Percentiles rank a stretch among this genome's conserved stretches.
phyloP scores from a whole-genome alignment of 2,888 invertebrate genomes.

The Melipona bicolor region DNA sequence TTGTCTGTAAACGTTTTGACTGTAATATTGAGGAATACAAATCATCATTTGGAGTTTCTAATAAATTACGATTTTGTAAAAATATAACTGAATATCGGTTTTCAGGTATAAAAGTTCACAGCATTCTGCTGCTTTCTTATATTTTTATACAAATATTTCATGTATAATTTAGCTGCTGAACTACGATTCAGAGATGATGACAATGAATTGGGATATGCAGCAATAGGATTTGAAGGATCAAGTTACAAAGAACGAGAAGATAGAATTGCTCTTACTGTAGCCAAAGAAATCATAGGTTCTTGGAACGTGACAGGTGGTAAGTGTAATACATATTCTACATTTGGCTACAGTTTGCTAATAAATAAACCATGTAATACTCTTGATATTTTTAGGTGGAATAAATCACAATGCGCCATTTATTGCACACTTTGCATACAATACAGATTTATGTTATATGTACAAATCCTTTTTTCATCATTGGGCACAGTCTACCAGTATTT shows the following conservation, averaged over 20 bases:
- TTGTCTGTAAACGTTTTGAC: conserved; percentile 59
- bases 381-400: conserved; percentile 72
- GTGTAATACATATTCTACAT: background rate
- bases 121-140: background rate
- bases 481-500: conserved; percentile 83
- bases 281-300: conserved; percentile 82
- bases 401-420: conserved; percentile 78
- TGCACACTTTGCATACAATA: conserved; percentile 72
- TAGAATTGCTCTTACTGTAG: conserved; percentile 80
- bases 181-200: conserved; percentile 83
- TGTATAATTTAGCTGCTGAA: conserved; percentile 72
- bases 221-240: conserved; percentile 85
- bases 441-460: conserved; percentile 82
- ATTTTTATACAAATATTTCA: background rate
- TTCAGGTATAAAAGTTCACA: conserved; percentile 49
- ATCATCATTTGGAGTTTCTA: background rate
- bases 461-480: conserved; percentile 85
- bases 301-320: conserved; percentile 82
- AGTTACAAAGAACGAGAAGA: conserved; percentile 80
- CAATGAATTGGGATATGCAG: conserved; percentile 84
- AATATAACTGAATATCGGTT: conserved; percentile 44
- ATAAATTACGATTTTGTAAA: background rate
- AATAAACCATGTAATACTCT: background rate
- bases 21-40: conserved; percentile 13
- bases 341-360: background rate